These are phyloP conservation scores for Polia nebulosa DNA, from an alignment of 2,888 invertebrate species.

Conservation along the genomic window DNA sequence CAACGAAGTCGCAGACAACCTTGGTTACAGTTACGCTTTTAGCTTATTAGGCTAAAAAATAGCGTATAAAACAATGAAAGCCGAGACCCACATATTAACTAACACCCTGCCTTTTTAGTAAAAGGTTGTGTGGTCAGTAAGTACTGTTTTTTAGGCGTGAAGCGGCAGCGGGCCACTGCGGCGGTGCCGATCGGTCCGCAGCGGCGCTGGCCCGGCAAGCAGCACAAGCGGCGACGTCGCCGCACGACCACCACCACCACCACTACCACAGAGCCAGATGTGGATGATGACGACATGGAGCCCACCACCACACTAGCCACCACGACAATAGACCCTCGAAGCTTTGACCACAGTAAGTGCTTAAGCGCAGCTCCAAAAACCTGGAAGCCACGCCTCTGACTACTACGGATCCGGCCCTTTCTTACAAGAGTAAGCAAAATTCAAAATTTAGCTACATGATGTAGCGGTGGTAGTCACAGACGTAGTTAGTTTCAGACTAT, in stretches of 20 bases:
- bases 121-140: conserved; percentile 56
- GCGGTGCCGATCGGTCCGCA: conserved; percentile 37
- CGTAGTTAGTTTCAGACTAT: conserved; percentile 58
- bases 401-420: conserved; percentile 60
- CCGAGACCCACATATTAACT: conserved; percentile 39
- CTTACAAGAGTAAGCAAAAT: conserved; percentile 54
- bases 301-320: conserved; percentile 67
- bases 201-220: conserved; percentile 53
- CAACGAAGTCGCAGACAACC: conserved; percentile 2
- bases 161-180: conserved; percentile 53
- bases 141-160: conserved; percentile 58
- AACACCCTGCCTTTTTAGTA: conserved; percentile 50
- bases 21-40: conserved; percentile 11
- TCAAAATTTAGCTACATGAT: conserved; percentile 52
- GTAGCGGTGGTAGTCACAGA: conserved; percentile 61
- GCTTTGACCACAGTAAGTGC: conserved; percentile 77
- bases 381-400: conserved; percentile 62
- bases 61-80: conserved; percentile 26
- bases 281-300: conserved; percentile 43
- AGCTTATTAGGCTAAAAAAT: conserved; percentile 21
- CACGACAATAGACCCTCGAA: conserved; percentile 74
- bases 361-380: conserved; percentile 44
- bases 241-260: conserved; percentile 55
- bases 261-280: conserved; percentile 37
- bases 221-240: conserved; percentile 51